Evolutionary conservation across 2,113 vertebrate genomes (phyloP).

Genomic region (Epinephelus fuscoguttatus): DNA sequence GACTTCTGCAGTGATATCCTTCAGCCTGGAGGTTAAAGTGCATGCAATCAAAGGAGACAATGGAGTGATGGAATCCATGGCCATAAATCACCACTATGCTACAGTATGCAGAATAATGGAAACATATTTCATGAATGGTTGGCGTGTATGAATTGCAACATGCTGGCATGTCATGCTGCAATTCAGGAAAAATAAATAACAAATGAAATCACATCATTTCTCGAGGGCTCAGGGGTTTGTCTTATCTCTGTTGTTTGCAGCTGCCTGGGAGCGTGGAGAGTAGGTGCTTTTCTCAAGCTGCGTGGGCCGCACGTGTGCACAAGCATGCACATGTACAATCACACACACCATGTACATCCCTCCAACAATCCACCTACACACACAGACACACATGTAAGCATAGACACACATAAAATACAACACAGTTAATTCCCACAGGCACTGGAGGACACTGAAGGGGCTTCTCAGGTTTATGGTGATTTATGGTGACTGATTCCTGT

Average conservation of each 20-base stretch:
- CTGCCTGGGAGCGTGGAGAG: constrained; percentile 10
- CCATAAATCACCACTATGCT: background rate
- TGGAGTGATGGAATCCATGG: background rate
- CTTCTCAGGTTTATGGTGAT: constrained; percentile 25
- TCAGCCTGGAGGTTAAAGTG: constrained; percentile 4
- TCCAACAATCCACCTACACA: constrained; percentile 27
- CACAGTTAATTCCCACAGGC: constrained; percentile 31
- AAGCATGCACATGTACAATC: background rate
- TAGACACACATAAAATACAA: background rate
- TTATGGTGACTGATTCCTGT: constrained; percentile 34
- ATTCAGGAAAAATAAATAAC: constrained; percentile 17
- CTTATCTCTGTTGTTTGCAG: constrained; percentile 28
- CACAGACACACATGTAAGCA: constrained; percentile 12
- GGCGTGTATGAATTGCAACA: background rate
- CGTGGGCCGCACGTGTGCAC: constrained; percentile 30
- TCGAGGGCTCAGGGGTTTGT: constrained; percentile 24
- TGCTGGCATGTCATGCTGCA: background rate
- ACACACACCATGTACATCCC: constrained; percentile 28
- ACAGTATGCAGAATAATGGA: constrained; percentile 5
- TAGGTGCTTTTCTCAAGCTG: constrained; percentile 39
- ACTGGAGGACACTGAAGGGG: constrained; percentile 3
- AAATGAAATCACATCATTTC: constrained; percentile 30
- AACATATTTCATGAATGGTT: constrained; percentile 32
- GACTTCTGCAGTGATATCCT: background rate
- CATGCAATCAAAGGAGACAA: background rate